A percentile compares a stretch with the other conserved stretches of the same genome.
Evolutionary conservation across 2,797 vertebrate species (phyloP).

Genomic region (Pangasius sanitwongsei): DNA sequence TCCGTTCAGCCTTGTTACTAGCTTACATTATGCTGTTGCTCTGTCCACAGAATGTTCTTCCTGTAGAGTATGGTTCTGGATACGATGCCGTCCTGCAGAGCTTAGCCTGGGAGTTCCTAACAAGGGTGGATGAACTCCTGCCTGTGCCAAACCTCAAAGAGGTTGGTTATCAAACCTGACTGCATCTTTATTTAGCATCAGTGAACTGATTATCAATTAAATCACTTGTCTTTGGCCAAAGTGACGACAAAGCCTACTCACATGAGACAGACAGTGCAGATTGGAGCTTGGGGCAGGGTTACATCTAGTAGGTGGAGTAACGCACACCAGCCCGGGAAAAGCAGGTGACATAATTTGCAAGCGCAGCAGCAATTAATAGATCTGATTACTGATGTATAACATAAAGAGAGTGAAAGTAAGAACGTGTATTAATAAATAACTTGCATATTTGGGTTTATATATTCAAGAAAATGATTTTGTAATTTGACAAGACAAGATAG

Average conservation of each 20-base stretch:
- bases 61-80: constrained; percentile 74
- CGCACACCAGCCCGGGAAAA: background rate
- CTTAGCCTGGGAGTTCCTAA: constrained; percentile 80
- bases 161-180: constrained; percentile 63
- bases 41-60: constrained; percentile 73
- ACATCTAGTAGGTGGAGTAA: background rate
- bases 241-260: background rate
- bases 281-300: background rate
- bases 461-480: background rate
- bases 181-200: background rate
- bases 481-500: background rate
- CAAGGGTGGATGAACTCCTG: constrained; percentile 76
- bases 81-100: constrained; percentile 77
- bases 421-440: background rate
- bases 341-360: background rate
- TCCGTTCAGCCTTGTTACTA: too few species aligned
- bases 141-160: constrained; percentile 75
- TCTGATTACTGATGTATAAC: background rate
- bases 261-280: background rate
- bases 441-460: background rate
- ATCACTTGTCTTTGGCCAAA: background rate
- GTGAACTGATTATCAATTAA: background rate
- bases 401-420: background rate
- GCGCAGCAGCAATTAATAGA: background rate
- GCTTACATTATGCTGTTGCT: background rate